Evolutionary conservation across 2,888 invertebrate species (phyloP), one percentile per base, ranked within the genome.

Genomic region (Holacanthella duospinosa): DNA sequence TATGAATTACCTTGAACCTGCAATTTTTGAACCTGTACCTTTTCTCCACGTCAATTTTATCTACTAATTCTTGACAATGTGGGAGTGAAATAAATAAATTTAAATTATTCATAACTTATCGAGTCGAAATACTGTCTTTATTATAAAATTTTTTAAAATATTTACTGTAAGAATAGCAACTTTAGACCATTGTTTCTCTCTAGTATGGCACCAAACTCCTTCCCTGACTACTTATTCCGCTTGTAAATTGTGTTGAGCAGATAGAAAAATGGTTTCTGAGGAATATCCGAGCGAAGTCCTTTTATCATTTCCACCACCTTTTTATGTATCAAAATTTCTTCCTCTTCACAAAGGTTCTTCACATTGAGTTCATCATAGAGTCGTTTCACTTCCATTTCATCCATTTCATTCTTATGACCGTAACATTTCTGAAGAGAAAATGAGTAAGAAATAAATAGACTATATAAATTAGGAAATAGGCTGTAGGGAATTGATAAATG

Each of bases 251-350:
- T 55, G 27, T 27, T 55, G 28, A 55, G 29, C 25, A 55, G 55
- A 26, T 55, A 55, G 19, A 55, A 29, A 26, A 55, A 55, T 4
- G 55, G 55, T 55, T 55, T 55, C 29, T 55, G 55, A 24, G 55
- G 55, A 55, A 55, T 55, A 16, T 55, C 55, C 27, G 27, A 26
- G 3, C 19, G 55, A 16, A 55, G 29, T 6, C 55, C 27, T 26
- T 55, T 55, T 12, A 55, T 55, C 48, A 48, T 48, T 48, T 48
- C 48, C 48, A 48, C 48, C 4, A 48, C n/a, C 19, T 21, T 21
- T 21, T 48, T 48, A 48, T 48, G 48, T 21, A 48, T 21, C 4
- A 21, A 48, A 21, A 48, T 9, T 21, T 48, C 48, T 21, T 48
- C 48, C 21, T 48, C 48, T 21, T 48, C 48, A 48, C 48, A 48